Evolutionary conservation across 2,113 vertebrate genomes (phyloP).

Genomic region (Nerophis lumbriciformis): DNA sequence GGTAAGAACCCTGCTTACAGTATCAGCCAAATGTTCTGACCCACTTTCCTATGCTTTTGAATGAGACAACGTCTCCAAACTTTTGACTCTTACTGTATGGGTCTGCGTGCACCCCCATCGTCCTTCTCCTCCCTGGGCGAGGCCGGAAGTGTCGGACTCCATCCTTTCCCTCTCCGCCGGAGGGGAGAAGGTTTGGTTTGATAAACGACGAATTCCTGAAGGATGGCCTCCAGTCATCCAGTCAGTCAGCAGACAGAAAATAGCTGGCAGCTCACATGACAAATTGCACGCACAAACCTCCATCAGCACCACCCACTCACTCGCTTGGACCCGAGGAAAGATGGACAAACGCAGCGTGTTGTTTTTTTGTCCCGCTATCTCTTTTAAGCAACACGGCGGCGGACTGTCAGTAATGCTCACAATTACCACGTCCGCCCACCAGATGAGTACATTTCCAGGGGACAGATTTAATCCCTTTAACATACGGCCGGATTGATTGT

Average conservation of each 20-base stretch:
- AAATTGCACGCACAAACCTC: slow-evolving; percentile 22
- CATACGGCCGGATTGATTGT: slow-evolving; percentile 70
- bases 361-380: slow-evolving; percentile 45
- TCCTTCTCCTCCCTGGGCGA: slow-evolving; percentile 44
- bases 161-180: slow-evolving; percentile 47
- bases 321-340: slow-evolving; percentile 46
- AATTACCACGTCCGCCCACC: slow-evolving; percentile 56
- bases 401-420: slow-evolving; percentile 64
- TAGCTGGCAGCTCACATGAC: slow-evolving; percentile 55
- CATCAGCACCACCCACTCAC: slow-evolving; percentile 22
- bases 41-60: too few relatives aligned
- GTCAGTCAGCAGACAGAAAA: slow-evolving; percentile 61
- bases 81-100: slow-evolving; percentile 43
- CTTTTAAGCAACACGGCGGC: slow-evolving; percentile 45
- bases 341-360: slow-evolving; percentile 39
- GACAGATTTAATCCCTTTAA: slow-evolving; percentile 68
- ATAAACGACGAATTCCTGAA: slow-evolving; percentile 64
- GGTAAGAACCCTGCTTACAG: too few relatives aligned
- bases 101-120: slow-evolving; percentile 26
- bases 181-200: slow-evolving; percentile 55
- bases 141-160: slow-evolving; percentile 58
- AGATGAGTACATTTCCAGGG: slow-evolving; percentile 58
- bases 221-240: slow-evolving; percentile 46
- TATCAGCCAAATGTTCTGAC: too few relatives aligned
- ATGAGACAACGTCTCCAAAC: too few relatives aligned